phyloP scores from a whole-genome alignment of 2,797 vertebrate genomes.

The Garrulus glandarius region DNA sequence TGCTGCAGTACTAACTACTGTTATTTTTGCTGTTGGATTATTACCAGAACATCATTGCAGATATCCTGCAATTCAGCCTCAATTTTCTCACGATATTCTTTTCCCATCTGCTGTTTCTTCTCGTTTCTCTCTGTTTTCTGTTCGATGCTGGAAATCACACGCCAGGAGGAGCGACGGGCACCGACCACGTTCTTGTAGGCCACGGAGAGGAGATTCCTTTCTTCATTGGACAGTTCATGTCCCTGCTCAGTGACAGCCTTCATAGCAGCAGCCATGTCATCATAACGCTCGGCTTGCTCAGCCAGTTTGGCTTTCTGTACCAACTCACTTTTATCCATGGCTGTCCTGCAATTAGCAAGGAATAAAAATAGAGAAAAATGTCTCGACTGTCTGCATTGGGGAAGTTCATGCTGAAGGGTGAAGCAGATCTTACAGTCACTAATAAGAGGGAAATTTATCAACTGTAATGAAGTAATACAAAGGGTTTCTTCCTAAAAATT shows the following conservation, averaged over 20 bases:
- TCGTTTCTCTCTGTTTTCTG: constrained; percentile 95
- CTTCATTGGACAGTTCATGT: constrained; percentile 92
- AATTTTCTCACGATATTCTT: constrained; percentile 93
- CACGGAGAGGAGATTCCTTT: constrained; percentile 97
- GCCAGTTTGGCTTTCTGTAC: constrained; percentile 99
- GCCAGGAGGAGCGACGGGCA: constrained; percentile 97
- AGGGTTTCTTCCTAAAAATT: background rate
- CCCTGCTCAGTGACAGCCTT: constrained; percentile 94
- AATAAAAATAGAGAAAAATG: background rate
- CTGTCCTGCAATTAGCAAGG: constrained; percentile 55
- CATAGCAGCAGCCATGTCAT: constrained; percentile 97
- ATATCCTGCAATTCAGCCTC: constrained; percentile 94
- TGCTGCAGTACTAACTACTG: constrained; percentile 23
- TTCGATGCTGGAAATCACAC: constrained; percentile 98
- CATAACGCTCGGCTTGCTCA: constrained; percentile 97
- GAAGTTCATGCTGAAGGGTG: background rate
- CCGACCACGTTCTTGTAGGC: constrained; percentile 99
- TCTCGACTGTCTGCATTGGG: background rate
- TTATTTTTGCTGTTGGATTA: constrained; percentile 51
- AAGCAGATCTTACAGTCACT: background rate
- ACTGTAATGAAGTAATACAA: background rate
- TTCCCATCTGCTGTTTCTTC: constrained; percentile 97
- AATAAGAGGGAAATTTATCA: background rate
- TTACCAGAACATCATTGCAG: constrained; percentile 97
- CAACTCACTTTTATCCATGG: constrained; percentile 97